These are phyloP conservation scores for Drosophila yakuba DNA, from an alignment of 1,140 invertebrate genomes.

Conservation along the genomic window DNA sequence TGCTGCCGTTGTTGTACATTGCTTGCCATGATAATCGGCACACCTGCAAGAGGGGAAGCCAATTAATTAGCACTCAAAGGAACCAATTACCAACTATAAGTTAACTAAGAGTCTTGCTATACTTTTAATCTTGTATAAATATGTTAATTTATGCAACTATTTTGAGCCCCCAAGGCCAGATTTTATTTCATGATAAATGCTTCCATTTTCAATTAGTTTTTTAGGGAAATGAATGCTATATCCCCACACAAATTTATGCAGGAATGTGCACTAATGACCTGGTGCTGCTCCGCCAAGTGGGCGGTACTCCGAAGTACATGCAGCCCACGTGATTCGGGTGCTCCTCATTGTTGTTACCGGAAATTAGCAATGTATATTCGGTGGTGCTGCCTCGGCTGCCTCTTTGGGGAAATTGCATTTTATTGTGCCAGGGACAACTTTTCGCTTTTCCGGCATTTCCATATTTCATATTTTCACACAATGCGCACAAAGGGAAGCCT, in stretches of 20 bases:
- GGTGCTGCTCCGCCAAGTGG: conserved; percentile 1
- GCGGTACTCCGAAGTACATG: not conserved
- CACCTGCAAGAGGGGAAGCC: conserved; percentile 51
- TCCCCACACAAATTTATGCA: conserved; percentile 35
- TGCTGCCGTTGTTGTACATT: conserved; percentile 77
- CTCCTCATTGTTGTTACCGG: conserved; percentile 53
- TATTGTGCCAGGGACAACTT: conserved; percentile 58
- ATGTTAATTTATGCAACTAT: conserved; percentile 5
- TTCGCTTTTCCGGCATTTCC: conserved; percentile 61
- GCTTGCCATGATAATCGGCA: conserved; percentile 84
- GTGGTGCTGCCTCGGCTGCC: conserved; percentile 15
- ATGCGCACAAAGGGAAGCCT: conserved; percentile 48
- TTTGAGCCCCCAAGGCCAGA: not conserved
- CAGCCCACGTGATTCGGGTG: conserved; percentile 6
- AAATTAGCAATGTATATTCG: conserved; percentile 59
- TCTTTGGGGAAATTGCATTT: conserved; percentile 65
- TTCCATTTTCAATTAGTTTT: conserved; percentile 34
- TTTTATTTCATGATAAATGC: not conserved
- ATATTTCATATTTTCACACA: conserved; percentile 65
- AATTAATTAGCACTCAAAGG: conserved; percentile 8
- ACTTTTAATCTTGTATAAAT: not conserved
- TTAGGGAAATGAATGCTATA: not conserved
- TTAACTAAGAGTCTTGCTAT: no score
- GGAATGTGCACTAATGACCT: conserved; percentile 34
- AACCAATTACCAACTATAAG: no score